Conservation (phyloP, 2,888 invertebrate species). For the Drosophila melanosoma region DNA sequence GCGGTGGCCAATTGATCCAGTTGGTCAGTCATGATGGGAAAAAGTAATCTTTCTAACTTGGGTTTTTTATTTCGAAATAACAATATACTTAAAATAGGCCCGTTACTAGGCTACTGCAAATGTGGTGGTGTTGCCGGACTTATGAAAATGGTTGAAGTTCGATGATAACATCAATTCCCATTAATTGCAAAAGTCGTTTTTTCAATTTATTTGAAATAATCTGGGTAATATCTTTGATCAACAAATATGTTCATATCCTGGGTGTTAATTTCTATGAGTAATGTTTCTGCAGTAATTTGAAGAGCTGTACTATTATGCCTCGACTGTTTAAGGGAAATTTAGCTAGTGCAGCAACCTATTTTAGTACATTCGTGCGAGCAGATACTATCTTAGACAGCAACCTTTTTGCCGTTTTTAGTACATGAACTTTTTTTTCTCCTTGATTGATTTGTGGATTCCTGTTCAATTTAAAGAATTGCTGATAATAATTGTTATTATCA, state of each 20-base stretch:
- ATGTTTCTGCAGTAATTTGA: not conserved
- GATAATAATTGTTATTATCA: not conserved
- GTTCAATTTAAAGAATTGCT: not conserved
- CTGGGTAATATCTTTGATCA: not conserved
- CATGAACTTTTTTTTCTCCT: not conserved
- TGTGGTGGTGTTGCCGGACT: not conserved
- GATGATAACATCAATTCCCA: not conserved
- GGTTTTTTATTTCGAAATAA: slow-evolving; percentile 9
- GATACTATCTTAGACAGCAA: not conserved
- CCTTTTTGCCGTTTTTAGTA: not conserved
- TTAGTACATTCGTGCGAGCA: not conserved
- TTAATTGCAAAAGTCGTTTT: not conserved
- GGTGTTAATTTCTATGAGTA: not conserved
- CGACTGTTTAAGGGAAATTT: not conserved
- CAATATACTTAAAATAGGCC: not conserved
- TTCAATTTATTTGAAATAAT: not conserved
- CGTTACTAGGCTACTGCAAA: slow-evolving; percentile 37
- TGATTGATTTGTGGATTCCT: not conserved
- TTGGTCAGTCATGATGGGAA: slow-evolving; percentile 86
- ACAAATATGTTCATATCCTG: not conserved
- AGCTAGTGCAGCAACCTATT: not conserved
- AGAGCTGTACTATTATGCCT: not conserved
- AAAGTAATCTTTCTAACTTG: not conserved
- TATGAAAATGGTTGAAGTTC: not conserved
- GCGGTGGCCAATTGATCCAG: slow-evolving; percentile 92